Evolutionary conservation across 1,140 invertebrate species (phyloP).

Genomic region (Pentalonia nigronervosa): DNA sequence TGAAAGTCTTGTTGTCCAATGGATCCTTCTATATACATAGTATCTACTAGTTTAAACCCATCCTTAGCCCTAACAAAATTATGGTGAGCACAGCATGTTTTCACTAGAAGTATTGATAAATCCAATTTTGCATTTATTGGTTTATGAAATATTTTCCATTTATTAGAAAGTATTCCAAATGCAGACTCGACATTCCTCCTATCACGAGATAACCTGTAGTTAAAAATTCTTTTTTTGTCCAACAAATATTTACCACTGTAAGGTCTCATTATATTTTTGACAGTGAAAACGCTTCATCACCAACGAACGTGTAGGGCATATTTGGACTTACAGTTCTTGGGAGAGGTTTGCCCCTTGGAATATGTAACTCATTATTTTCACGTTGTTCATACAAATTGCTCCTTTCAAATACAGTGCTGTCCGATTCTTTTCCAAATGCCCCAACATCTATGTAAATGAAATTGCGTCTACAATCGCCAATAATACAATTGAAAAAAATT

Average conservation of each 20-base stretch:
- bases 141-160: constrained; percentile 59
- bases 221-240: constrained; percentile 62
- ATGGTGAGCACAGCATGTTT: constrained; percentile 59
- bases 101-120: constrained; percentile 60
- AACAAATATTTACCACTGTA: constrained; percentile 54
- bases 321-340: no score
- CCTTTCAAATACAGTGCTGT: constrained; percentile 57
- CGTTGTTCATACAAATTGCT: constrained; percentile 41
- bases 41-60: constrained; percentile 59
- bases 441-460: constrained; percentile 53
- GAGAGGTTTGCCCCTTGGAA: neutral
- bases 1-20: constrained; percentile 39
- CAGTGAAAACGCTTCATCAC: constrained; percentile 66
- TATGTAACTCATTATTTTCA: neutral
- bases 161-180: constrained; percentile 63
- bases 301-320: constrained; percentile 58
- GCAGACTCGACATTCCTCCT: constrained; percentile 64
- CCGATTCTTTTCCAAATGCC: constrained; percentile 50
- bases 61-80: constrained; percentile 59
- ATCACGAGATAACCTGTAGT: constrained; percentile 62
- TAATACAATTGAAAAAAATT: constrained; percentile 61
- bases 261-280: constrained; percentile 62
- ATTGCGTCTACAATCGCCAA: constrained; percentile 28
- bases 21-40: constrained; percentile 59
- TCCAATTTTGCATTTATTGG: constrained; percentile 60